These are phyloP conservation scores for Pteronura brasiliensis DNA, from an alignment of 2,113 vertebrate species.

Conservation along the genomic window DNA sequence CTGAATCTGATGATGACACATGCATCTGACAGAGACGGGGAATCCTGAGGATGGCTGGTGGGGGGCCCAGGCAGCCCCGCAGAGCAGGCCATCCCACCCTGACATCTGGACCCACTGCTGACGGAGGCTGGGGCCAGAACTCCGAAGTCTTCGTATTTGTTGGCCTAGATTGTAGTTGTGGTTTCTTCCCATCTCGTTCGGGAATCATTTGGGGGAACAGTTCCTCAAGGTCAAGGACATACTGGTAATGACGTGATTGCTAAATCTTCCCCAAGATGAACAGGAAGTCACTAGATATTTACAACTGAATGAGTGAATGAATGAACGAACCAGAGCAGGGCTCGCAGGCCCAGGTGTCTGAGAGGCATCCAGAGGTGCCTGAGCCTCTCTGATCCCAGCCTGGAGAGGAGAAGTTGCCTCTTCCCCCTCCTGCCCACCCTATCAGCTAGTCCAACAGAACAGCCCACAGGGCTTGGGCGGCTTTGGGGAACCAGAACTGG, in stretches of 20 bases:
- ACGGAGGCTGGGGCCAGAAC: not conserved
- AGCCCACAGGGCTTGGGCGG: not conserved
- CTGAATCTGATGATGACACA: not conserved
- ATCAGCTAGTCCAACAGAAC: not conserved
- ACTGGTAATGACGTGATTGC: not conserved
- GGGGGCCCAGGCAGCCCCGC: not conserved
- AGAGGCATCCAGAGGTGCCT: not conserved
- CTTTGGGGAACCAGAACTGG: not conserved
- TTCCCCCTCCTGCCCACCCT: no score
- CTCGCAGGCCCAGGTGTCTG: not conserved
- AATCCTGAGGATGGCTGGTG: not conserved
- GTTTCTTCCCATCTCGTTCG: not conserved
- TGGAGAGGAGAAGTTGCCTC: not conserved
- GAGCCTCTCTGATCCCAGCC: not conserved
- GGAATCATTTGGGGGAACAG: not conserved
- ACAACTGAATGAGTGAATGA: not conserved
- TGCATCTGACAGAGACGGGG: not conserved
- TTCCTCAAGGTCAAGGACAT: slow-evolving; percentile 1
- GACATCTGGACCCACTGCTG: not conserved
- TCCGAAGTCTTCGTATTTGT: not conserved
- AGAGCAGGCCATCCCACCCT: not conserved
- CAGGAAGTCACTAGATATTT: not conserved
- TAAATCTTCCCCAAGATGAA: not conserved
- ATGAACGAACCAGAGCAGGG: not conserved
- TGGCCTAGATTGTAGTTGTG: not conserved